Percentiles rank a stretch among this genome's conserved stretches.
Conservation (phyloP, 2,888 invertebrate genomes). For the Gastrophysa polygoni region DNA sequence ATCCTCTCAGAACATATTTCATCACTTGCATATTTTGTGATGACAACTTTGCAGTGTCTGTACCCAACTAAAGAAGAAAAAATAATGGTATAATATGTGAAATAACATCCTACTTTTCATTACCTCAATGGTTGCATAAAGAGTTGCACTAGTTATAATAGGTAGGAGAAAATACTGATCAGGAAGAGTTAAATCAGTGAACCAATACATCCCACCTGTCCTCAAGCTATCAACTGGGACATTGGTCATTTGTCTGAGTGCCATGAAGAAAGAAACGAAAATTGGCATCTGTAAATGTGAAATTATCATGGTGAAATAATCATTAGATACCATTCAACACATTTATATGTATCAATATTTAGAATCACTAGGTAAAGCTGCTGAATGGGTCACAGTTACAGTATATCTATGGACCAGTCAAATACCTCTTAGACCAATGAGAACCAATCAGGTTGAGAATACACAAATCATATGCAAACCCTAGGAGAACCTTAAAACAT, state of each 20-base stretch:
- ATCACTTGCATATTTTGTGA: conserved; percentile 72
- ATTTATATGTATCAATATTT: no score
- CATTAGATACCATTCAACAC: not conserved
- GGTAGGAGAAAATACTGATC: conserved; percentile 92
- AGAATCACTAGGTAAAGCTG: no score
- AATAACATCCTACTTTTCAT: no score
- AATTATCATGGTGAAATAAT: conserved; percentile 17
- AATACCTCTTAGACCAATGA: not conserved
- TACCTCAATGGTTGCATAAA: conserved; percentile 82
- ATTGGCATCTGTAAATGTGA: conserved; percentile 71
- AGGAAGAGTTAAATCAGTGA: conserved; percentile 85
- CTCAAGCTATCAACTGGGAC: conserved; percentile 90
- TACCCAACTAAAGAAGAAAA: conserved; percentile 66
- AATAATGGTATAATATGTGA: no score
- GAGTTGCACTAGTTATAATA: conserved; percentile 79
- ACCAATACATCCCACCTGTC: conserved; percentile 91
- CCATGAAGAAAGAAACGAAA: conserved; percentile 92
- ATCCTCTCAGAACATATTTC: conserved; percentile 74
- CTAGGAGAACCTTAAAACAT: no score
- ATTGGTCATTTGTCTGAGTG: conserved; percentile 85
- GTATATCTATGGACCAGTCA: not conserved
- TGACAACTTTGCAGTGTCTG: conserved; percentile 73
- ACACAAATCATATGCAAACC: not conserved
- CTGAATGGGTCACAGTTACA: no score
- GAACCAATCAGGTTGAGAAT: conserved; percentile 18